Base-by-base conservation (phyloP, 2,888 invertebrate species). In the Apamea epomidion region DNA sequence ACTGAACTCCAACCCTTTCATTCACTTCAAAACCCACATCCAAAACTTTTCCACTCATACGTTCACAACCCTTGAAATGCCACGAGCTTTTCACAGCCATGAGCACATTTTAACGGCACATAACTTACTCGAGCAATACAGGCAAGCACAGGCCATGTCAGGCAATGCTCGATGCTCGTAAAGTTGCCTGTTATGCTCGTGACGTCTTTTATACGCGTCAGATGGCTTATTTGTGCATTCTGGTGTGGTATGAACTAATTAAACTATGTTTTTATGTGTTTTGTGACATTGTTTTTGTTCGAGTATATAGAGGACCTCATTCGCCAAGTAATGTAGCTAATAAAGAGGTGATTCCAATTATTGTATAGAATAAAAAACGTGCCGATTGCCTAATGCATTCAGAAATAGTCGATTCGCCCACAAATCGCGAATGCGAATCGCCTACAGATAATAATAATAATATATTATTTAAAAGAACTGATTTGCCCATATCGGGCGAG, bases 91-190 rank as follows among this genome's bases (percentile, higher is more conserved):
- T 81, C 87, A 78, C 82, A 87, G 68, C 80, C 54, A 69, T 80
- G 69, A 81, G 80, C 81, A 64, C 82, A 85, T 79, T 87, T 87
- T 87, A 83, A 85, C 82, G 77, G 86, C 82, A 76, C 86, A 87
- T 87, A 85, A 87, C 86, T 87, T 83, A 77, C 73, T 80, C 62
- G 83, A 83, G 84, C 78, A 73, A 76, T 77, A 80, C 68, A 71
- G 65, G 74, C 71, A 82, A 76, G 68, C 74, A 71, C 77, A 70
- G 81, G 77, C 80, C 75, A 85, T 80, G 86, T 85, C 82, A 79
- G 80, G 81, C 76, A 77, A 37, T 72, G 78, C 78, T 72, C 29
- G 60, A 68, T 51, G 83, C 83, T 87, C 87, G 85, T 87, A 87
- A 87, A 87, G 29, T 48, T 75, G 70, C 79, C 70, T 21, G 80